Conservation (phyloP, 2,797 vertebrate species). For the Prunella strophiata region DNA sequence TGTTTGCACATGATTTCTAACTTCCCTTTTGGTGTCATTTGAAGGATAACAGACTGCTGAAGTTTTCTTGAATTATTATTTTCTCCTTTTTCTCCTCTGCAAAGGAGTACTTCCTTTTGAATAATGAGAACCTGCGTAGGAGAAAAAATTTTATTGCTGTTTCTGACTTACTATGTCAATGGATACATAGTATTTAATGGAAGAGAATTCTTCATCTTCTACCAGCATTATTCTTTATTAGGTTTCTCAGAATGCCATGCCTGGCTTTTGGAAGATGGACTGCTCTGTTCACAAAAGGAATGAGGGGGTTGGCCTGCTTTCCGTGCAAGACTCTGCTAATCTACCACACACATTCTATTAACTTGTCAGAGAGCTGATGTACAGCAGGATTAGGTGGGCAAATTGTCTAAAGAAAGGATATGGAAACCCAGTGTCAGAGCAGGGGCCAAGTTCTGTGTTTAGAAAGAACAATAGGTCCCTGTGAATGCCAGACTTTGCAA, state of each 20-base stretch:
- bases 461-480: background rate
- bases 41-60: background rate
- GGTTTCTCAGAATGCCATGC: background rate
- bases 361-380: background rate
- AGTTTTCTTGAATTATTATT: background rate
- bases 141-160: background rate
- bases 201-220: background rate
- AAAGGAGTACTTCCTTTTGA: background rate
- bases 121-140: background rate
- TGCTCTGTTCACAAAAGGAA: background rate
- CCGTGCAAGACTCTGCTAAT: background rate
- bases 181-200: background rate
- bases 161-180: background rate
- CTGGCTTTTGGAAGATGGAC: background rate
- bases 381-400: background rate
- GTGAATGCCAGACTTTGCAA: background rate
- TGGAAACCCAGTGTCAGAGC: background rate
- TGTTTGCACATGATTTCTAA: background rate
- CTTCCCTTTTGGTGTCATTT: background rate
- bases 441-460: background rate
- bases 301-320: background rate
- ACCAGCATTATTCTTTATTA: background rate
- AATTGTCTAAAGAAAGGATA: background rate
- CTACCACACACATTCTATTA: background rate
- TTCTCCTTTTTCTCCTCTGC: background rate